phyloP scores from a whole-genome alignment of 2,113 vertebrate species.

The Holacanthus passer region DNA sequence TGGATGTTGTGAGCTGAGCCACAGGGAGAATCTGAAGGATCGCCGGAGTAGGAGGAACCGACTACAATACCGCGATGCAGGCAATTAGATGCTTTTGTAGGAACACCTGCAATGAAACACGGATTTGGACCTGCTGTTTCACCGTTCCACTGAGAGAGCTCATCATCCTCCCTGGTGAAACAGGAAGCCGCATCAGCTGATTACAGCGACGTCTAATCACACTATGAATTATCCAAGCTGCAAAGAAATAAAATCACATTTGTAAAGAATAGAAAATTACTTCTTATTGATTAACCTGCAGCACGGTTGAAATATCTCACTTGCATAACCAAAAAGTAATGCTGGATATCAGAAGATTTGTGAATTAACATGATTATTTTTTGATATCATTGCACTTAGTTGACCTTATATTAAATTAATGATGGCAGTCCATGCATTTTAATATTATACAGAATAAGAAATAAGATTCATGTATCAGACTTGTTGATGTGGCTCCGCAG shows the following conservation, averaged over 20 bases:
- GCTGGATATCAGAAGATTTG: neutral
- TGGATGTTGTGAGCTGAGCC: constrained; percentile 57
- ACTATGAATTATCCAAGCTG: constrained; percentile 43
- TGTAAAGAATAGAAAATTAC: constrained; percentile 16
- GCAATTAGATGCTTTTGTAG: constrained; percentile 80
- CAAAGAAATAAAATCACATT: constrained; percentile 29
- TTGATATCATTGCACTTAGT: neutral
- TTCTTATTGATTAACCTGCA: constrained; percentile 34
- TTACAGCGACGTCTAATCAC: constrained; percentile 63
- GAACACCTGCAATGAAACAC: constrained; percentile 75
- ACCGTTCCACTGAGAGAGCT: constrained; percentile 51
- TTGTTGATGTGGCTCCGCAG: constrained; percentile 60
- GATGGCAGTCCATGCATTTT: neutral
- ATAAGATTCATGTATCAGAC: constrained; percentile 33
- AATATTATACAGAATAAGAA: neutral
- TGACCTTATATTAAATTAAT: constrained; percentile 20
- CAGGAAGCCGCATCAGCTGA: constrained; percentile 64
- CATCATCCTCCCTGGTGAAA: constrained; percentile 40
- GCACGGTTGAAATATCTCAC: neutral
- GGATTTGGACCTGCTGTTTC: constrained; percentile 70
- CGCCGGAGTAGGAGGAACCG: constrained; percentile 63
- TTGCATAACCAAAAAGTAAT: neutral
- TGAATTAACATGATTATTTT: neutral
- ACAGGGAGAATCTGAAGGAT: constrained; percentile 67
- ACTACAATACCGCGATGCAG: constrained; percentile 46